Evolutionary conservation across 2,888 invertebrate genomes (phyloP), one percentile per base, ranked within the genome.

Genomic region (Dryobotodes eremita): DNA sequence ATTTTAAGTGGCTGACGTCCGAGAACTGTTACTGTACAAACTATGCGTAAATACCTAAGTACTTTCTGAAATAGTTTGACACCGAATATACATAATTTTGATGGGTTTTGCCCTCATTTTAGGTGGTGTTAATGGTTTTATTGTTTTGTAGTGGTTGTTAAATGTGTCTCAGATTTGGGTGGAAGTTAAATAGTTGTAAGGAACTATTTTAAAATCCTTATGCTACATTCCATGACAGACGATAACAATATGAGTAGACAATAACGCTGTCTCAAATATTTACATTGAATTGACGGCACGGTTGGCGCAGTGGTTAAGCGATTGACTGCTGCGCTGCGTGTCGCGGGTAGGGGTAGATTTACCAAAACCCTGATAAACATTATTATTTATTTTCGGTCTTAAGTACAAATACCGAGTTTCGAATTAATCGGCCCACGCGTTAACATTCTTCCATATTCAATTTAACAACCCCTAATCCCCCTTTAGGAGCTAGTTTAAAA

Each of bases 1-100:
- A 88, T 86, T 85, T 85, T 71, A 83, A 85, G 78, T 85, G 50
- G 75, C 69, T 61, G 71, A 68, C 77, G 75, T 73, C 75, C 73
- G 50, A 75, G 46, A 17, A 48, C 53, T 66, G 61, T 36, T 55
- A 17, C 31, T 36, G 11, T n/a, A 62, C 42, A 46, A 78, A 64
- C 78, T 77, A 75, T 71, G 46, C 31, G 46, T 76, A 48, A 17
- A 57, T 65, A n/a, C n/a, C n/a, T n/a, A 15, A 50, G 15, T 62
- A 71, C 42, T 69, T 71, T 73, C n/a, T 62, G 48, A 50, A 75
- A 75, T 78, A 77, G 76, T 79, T 75, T 42, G 53, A 69, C 57
- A 57, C 13, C 2, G 15, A 23, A 72, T 62, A 62, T 64, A 65
- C 50, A 48, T 69, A 59, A 73, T 75, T 69, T 73, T 71, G 50